Evolutionary conservation across 2,888 invertebrate genomes (phyloP), one percentile per base, ranked within the genome.

Genomic region (Bellardia pandia): DNA sequence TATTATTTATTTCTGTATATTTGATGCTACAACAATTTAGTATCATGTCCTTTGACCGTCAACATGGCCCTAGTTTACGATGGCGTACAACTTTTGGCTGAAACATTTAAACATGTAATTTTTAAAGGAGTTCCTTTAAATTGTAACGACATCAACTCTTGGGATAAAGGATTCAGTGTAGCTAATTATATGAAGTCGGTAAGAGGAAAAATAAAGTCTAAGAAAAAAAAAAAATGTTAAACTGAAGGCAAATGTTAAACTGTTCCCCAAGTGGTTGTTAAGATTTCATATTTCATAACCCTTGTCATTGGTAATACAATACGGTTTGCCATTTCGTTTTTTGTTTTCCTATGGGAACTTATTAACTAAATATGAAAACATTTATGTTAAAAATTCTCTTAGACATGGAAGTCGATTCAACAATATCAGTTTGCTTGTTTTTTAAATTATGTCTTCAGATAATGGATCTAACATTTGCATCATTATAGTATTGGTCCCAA

Each of bases 11-110:
- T 45, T 64, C 23, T 33, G 23, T 5, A 42, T 37, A 40, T 56
- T 68, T 60, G 5, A 11, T 16, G 45, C 60, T 30, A 53, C 51
- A 77, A 72, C 68, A 30, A 30, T 6, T 51, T 53, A 93, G 93
- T 92, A 60, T 92, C 93, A 56, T 93, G 93, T 89, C 93, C 93
- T 66, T 88, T 93, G 90, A 93, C 91, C 86, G 95, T 97, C 8
- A 96, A 96, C 91, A 95, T 97, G 86, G 98, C 98, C 7, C 94
- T 98, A 86, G 95, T 98, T 89, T 96, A 97, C 91, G 98, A 99
- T 92, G 96, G 98, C 0, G 96, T 98, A 14, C 95, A 95, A 89
- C 94, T 98, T 89, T 97, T 98, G 92, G 96, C 97, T n/a, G 95
- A 96, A 91, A 97, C 97, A 64, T 94, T 98, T 79, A 95, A 96